Percentiles rank a stretch among this genome's conserved stretches.
Conservation (phyloP, 2,888 invertebrate species). For the Pseudococcus jackbeardsleyi region DNA sequence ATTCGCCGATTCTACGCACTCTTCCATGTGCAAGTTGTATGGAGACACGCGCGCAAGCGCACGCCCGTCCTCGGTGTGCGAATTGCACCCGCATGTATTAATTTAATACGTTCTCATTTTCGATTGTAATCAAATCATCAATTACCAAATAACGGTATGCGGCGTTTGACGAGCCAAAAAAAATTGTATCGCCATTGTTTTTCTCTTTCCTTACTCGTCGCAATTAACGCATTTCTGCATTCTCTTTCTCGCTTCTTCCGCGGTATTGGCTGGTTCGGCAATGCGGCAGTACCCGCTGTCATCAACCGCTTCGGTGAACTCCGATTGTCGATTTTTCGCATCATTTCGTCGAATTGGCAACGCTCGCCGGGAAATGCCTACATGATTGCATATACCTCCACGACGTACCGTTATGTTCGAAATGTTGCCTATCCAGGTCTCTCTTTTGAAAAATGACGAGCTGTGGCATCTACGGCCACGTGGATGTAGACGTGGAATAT, state of each 20-base stretch:
- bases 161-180: neutral
- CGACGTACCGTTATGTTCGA: neutral
- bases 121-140: conserved; percentile 59
- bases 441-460: neutral
- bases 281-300: neutral
- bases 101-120: conserved; percentile 43
- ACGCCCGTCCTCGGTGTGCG: neutral
- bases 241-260: neutral
- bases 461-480: neutral
- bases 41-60: neutral
- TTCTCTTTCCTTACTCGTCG: neutral
- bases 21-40: neutral
- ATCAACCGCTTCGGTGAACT: neutral
- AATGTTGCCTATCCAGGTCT: neutral
- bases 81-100: conserved; percentile 47
- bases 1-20: conserved; percentile 49
- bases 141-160: conserved; percentile 45
- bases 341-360: conserved; percentile 20
- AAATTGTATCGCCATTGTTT: neutral
- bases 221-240: neutral
- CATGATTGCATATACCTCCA: neutral
- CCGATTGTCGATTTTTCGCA: neutral
- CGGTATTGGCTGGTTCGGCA: neutral
- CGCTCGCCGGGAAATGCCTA: neutral
- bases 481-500: neutral